phyloP scores from a whole-genome alignment of 2,888 invertebrate genomes.

The Drosophila multiciliata region DNA sequence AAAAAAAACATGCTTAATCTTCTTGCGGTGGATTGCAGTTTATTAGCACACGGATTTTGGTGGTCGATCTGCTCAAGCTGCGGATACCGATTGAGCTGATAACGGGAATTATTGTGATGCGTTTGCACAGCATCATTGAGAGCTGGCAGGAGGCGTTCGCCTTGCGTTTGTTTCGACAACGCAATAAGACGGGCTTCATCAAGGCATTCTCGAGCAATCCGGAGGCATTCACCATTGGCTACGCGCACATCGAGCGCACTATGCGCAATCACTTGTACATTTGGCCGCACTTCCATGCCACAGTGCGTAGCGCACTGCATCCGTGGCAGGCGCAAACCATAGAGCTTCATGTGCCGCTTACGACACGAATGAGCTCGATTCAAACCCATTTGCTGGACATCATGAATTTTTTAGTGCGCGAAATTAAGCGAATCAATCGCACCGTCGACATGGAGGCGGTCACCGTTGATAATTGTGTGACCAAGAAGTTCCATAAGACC shows the following conservation, averaged over 20 bases:
- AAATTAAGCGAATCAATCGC: conserved; percentile 94
- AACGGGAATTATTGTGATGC: conserved; percentile 95
- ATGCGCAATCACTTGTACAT: conserved; percentile 96
- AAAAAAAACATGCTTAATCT: not conserved
- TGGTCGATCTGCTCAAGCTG: conserved; percentile 97
- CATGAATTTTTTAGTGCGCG: conserved; percentile 96
- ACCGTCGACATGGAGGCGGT: conserved; percentile 92
- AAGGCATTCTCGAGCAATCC: conserved; percentile 97
- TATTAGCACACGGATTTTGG: conserved; percentile 96
- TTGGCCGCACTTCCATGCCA: conserved; percentile 91
- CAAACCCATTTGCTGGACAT: conserved; percentile 96
- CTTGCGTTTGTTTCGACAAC: conserved; percentile 94
- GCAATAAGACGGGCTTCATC: conserved; percentile 97
- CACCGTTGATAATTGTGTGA: conserved; percentile 96
- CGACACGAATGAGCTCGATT: conserved; percentile 91
- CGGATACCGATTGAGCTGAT: conserved; percentile 94
- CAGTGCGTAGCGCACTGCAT: conserved; percentile 86
- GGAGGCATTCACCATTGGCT: conserved; percentile 95
- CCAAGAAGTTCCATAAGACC: conserved; percentile 96
- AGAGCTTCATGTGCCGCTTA: conserved; percentile 94
- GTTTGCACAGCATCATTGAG: conserved; percentile 94
- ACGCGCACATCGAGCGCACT: conserved; percentile 95
- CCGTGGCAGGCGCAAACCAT: conserved; percentile 90
- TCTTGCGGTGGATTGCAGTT: conserved; percentile 95
- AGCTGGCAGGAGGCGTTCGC: conserved; percentile 98